A percentile compares a stretch with the other conserved stretches of the same genome.
These are phyloP conservation scores for Arvicanthis niloticus DNA, from an alignment of 2,113 vertebrate genomes.

Conservation along the genomic window DNA sequence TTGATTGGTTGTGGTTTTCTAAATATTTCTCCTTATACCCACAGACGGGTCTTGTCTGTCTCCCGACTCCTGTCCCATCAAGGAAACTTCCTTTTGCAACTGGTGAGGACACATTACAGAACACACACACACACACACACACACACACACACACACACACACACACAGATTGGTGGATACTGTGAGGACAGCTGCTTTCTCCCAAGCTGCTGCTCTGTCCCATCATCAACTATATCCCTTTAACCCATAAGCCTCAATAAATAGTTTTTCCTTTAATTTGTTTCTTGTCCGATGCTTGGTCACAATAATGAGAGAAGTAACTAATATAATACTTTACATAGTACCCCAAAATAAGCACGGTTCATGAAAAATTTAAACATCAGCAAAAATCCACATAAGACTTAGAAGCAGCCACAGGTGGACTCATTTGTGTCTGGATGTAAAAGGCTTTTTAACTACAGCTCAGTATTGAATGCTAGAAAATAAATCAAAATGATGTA, in stretches of 20 bases:
- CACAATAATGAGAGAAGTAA: background rate
- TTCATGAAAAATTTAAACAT: background rate
- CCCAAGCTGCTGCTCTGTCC: background rate
- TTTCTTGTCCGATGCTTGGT: background rate
- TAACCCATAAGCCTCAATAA: background rate
- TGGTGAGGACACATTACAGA: background rate
- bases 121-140: background rate
- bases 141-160: too few relatives aligned
- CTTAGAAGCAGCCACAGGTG: background rate
- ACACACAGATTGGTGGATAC: background rate
- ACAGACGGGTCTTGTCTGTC: background rate
- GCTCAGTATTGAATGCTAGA: constrained; percentile 25
- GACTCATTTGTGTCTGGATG: background rate
- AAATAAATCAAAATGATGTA: background rate
- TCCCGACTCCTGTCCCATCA: accelerated
- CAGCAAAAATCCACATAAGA: background rate
- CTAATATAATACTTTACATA: background rate
- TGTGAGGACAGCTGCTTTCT: too few relatives aligned
- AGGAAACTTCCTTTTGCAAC: background rate
- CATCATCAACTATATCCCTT: background rate
- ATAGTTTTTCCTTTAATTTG: background rate
- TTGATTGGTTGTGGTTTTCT: background rate
- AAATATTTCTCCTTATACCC: background rate
- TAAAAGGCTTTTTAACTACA: background rate
- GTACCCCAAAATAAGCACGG: background rate